Percentiles rank a stretch among this genome's conserved stretches.
Conservation (phyloP, 2,888 invertebrate species). For the Caenorhabditis uteleia region DNA sequence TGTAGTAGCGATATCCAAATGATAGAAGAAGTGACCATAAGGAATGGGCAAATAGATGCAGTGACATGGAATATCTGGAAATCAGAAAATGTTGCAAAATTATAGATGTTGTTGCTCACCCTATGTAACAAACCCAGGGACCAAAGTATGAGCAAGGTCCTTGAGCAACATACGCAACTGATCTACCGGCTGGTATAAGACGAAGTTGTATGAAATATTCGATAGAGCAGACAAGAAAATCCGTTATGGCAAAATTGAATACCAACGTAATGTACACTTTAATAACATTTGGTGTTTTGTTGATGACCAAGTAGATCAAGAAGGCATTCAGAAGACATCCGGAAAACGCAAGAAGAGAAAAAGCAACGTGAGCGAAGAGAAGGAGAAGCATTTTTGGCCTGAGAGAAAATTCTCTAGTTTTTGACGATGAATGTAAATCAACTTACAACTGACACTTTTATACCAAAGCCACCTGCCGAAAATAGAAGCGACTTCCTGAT, state of each 20-base stretch:
- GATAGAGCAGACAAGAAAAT: neutral
- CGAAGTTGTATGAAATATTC: neutral
- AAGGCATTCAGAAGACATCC: no score
- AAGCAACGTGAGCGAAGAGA: no score
- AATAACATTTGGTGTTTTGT: neutral
- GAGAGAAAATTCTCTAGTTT: no score
- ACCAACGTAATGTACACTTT: neutral
- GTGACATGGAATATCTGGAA: neutral
- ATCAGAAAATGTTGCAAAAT: no score
- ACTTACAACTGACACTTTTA: no score
- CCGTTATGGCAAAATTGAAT: neutral
- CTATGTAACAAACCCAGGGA: neutral
- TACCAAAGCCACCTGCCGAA: no score
- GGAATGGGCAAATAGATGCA: neutral
- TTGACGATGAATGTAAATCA: no score
- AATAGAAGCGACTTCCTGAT: no score
- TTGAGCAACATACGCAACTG: neutral
- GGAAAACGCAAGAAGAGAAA: no score
- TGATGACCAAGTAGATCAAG: no score
- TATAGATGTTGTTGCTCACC: no score
- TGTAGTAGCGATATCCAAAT: neutral
- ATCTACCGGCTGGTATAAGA: neutral
- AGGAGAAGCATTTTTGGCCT: no score
- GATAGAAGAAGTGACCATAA: neutral
- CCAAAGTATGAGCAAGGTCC: neutral